phyloP scores from a whole-genome alignment of 2,113 vertebrate genomes.

The Apistogramma diplotaenia region DNA sequence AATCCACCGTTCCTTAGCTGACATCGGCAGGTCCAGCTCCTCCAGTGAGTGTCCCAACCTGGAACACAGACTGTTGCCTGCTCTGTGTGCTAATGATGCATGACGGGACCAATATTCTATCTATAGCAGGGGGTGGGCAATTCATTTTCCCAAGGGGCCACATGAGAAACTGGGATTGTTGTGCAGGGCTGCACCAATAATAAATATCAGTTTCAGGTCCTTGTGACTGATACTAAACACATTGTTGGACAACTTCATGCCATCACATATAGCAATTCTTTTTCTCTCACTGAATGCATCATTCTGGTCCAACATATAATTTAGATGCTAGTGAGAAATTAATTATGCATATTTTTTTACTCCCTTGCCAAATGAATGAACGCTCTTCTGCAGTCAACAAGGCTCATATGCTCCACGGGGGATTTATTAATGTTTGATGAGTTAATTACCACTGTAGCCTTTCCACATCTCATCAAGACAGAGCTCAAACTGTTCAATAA shows the following conservation, averaged over 20 bases:
- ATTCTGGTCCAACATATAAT: background rate
- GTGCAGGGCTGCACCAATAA: background rate
- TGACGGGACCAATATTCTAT: background rate
- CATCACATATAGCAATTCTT: background rate
- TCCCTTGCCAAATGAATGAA: slow-evolving; percentile 17
- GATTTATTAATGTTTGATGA: slow-evolving; percentile 62
- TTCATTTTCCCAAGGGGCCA: background rate
- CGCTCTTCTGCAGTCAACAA: slow-evolving; percentile 20
- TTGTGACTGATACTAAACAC: background rate
- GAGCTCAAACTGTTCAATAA: background rate
- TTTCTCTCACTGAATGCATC: background rate
- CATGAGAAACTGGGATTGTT: background rate
- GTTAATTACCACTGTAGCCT: slow-evolving; percentile 40
- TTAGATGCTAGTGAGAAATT: background rate
- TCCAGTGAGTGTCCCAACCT: slow-evolving; percentile 78
- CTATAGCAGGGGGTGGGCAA: background rate
- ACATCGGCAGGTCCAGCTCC: slow-evolving; percentile 92
- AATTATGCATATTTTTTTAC: slow-evolving; percentile 4
- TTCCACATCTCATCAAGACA: slow-evolving; percentile 40
- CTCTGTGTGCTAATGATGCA: background rate
- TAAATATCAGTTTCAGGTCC: background rate
- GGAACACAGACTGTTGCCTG: background rate
- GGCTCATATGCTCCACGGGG: slow-evolving; percentile 25
- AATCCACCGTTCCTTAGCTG: slow-evolving; percentile 89
- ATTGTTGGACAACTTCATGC: background rate